phyloP scores from a whole-genome alignment of 2,113 vertebrate species.

The Capra hircus region DNA sequence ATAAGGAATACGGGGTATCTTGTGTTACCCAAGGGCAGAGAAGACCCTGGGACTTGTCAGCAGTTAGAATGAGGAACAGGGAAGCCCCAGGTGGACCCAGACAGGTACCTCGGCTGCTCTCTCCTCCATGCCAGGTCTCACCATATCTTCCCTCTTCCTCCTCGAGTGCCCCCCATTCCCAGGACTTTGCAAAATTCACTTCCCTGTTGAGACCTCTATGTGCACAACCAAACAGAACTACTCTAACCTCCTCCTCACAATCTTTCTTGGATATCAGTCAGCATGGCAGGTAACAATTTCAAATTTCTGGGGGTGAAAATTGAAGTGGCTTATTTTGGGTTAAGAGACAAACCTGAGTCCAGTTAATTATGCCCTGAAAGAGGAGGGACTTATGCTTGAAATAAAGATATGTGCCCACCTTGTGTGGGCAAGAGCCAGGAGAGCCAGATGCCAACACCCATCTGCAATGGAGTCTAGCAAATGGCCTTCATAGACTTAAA shows the following conservation, averaged over 20 bases:
- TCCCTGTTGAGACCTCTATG: not conserved
- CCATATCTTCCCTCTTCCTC: not conserved
- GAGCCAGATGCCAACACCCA: not conserved
- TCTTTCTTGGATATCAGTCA: not conserved
- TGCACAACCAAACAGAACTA: not conserved
- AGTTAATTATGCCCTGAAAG: no score
- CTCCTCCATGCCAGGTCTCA: not conserved
- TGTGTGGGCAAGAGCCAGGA: not conserved
- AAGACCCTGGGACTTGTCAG: not conserved
- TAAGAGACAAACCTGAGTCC: not conserved
- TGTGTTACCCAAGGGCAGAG: not conserved
- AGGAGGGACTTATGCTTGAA: rapidly evolving
- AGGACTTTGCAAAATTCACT: not conserved
- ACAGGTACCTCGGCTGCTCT: not conserved
- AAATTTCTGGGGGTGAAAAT: not conserved
- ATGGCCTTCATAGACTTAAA: not conserved
- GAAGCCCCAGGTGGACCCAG: not conserved
- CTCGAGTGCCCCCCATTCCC: not conserved
- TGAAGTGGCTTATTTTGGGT: not conserved
- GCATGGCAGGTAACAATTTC: not conserved
- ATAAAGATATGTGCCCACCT: not conserved
- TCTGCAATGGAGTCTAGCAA: no score
- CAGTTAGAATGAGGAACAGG: not conserved
- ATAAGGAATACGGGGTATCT: not conserved
- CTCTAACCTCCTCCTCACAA: not conserved